A percentile compares a stretch with the other conserved stretches of the same genome.
Evolutionary conservation across 2,113 vertebrate species (phyloP).

Genomic region (Cephalophus harveyi): DNA sequence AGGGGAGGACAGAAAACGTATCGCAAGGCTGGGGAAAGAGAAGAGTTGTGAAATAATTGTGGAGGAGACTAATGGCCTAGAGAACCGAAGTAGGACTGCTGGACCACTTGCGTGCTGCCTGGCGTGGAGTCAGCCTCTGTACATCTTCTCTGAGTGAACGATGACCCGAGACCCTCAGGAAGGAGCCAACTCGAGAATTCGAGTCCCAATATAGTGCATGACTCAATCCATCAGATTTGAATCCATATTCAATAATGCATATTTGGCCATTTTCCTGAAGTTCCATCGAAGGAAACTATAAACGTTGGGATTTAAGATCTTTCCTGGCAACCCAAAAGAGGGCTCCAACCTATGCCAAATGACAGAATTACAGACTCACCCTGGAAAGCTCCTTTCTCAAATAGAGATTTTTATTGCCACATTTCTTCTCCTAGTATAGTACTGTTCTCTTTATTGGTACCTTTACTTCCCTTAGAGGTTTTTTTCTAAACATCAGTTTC

Average conservation of each 20-base stretch:
- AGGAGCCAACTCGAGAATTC: neutral
- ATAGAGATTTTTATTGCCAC: constrained; percentile 37
- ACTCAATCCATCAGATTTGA: constrained; percentile 14
- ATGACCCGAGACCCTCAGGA: neutral
- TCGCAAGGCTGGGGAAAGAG: neutral
- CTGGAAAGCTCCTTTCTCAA: constrained; percentile 44
- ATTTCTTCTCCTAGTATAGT: constrained; percentile 26
- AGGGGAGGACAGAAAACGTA: neutral
- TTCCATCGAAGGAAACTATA: constrained; percentile 65
- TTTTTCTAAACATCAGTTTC: constrained; percentile 25
- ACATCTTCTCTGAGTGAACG: neutral
- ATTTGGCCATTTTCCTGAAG: constrained; percentile 65
- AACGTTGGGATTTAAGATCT: constrained; percentile 67
- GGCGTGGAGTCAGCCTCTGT: neutral
- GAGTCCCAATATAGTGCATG: neutral
- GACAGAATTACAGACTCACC: constrained; percentile 58
- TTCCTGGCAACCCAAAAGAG: constrained; percentile 55
- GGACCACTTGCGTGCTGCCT: neutral
- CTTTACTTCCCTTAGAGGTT: constrained; percentile 31
- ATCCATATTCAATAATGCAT: neutral
- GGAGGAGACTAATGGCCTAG: neutral
- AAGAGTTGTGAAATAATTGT: neutral
- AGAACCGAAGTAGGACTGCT: neutral
- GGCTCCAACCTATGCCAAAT: constrained; percentile 46
- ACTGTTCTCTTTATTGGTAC: constrained; percentile 39